Conservation (phyloP, 2,888 invertebrate genomes). For the Pogonocherus hispidulus region DNA sequence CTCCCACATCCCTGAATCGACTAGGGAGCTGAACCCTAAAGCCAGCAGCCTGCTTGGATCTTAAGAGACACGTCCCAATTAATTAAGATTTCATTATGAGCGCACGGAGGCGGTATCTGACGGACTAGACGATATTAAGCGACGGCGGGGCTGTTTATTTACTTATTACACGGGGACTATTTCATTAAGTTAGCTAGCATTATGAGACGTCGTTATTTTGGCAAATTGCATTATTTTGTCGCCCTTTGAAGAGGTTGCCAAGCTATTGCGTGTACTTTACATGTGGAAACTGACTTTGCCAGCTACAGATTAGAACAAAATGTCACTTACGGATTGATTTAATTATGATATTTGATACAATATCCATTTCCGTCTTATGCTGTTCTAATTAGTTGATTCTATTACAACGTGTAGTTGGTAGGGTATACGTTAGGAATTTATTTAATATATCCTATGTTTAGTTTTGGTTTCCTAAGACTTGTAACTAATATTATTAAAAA, state of each 20-base stretch:
- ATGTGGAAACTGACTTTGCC: too few species aligned
- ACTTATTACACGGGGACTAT: background rate
- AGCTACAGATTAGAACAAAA: too few species aligned
- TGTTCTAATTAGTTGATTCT: too few species aligned
- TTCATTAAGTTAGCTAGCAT: background rate
- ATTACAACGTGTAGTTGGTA: too few species aligned
- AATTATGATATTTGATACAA: too few species aligned
- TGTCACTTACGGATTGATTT: too few species aligned
- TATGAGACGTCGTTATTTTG: background rate
- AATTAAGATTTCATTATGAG: constrained; percentile 6
- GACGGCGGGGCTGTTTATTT: constrained; percentile 1
- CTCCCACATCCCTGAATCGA: background rate
- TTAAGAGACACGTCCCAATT: background rate
- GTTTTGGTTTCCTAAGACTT: too few species aligned
- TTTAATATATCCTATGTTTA: too few species aligned
- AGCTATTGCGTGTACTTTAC: too few species aligned
- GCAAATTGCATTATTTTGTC: background rate
- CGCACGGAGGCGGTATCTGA: background rate
- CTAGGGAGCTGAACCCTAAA: background rate
- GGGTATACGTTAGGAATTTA: too few species aligned
- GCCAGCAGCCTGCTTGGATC: background rate
- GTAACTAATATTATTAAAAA: too few species aligned
- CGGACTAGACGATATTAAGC: background rate
- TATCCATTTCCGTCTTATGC: too few species aligned
- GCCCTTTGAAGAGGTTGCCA: background rate